Evolutionary conservation across 2,888 invertebrate species (phyloP), one percentile per base, ranked within the genome.

Genomic region (Gastrophysa polygoni): DNA sequence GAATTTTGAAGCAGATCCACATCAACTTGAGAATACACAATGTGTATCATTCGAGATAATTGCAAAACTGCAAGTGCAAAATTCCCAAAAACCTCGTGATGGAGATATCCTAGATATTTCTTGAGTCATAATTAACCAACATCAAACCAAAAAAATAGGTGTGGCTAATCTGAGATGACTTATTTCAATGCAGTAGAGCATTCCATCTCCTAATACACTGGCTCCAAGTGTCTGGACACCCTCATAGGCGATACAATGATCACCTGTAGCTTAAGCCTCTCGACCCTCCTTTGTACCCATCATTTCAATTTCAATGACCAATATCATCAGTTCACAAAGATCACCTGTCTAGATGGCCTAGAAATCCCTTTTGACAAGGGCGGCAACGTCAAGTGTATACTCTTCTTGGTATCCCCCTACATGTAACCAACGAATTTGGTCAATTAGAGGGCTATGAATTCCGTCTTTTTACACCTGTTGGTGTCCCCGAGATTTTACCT

Each of bases 261-360:
- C 63, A 63, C 63, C 63, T 63, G 63, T 59, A 34, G 46, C 46
- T 48, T 24, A 50, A 49, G 28, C 56, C 44, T 47, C 47, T 52
- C 54, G 49, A 43, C 21, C 20, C 49, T 54, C 38, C 21, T 48
- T 50, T 56, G 46, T 50, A 28, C 48, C 55, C 21, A 21, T 34
- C 32, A 8, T 54, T 54, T 21, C 32, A 21, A 21, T 52, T 21
- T 52, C 24, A 24, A 17, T 54, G 54, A 54, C 28, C 54, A 43
- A 28, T 21, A 57, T 47, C 48, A 20, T 24, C 14, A 21, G 48
- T 16, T 17, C 29, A 16, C 43, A 28, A 44, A 43, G 14, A 18
- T 48, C 59, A 59, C 59, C 59, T 59, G 59, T 59, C 54, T 47
- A 38, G 38, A 38, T 38, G 38, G 38, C 38, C 14, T 38, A 38